Conservation (phyloP, 2,113 vertebrate species). For the Kobus ellipsiprymnus region DNA sequence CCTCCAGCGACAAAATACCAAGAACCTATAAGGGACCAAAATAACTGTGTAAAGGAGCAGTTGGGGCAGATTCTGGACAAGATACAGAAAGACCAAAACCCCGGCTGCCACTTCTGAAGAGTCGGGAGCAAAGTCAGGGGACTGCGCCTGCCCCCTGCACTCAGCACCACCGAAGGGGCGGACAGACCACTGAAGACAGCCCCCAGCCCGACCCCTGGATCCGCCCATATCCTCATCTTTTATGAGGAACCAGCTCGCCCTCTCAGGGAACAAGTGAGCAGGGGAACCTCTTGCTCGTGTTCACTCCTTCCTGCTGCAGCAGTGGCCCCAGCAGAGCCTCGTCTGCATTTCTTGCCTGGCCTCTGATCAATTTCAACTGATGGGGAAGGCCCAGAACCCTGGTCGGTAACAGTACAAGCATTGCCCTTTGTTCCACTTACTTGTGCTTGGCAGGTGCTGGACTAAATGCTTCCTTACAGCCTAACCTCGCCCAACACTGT, state of each 20-base stretch:
- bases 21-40: background rate
- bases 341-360: background rate
- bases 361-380: background rate
- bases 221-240: background rate
- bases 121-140: background rate
- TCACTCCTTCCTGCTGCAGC: background rate
- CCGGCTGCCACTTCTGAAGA: background rate
- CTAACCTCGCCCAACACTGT: background rate
- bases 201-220: background rate
- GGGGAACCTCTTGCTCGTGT: background rate
- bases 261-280: background rate
- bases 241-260: background rate
- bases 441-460: background rate
- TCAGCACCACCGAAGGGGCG: fast-evolving
- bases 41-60: background rate
- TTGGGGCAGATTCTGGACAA: background rate
- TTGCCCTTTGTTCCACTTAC: background rate
- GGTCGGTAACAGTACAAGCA: background rate
- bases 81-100: background rate
- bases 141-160: background rate
- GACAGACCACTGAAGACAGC: background rate
- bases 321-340: background rate
- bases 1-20: background rate
- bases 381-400: background rate
- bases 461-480: background rate